Percentiles rank a stretch among this genome's conserved stretches.
Conservation (phyloP, 2,113 vertebrate genomes). For the Mesocricetus auratus region DNA sequence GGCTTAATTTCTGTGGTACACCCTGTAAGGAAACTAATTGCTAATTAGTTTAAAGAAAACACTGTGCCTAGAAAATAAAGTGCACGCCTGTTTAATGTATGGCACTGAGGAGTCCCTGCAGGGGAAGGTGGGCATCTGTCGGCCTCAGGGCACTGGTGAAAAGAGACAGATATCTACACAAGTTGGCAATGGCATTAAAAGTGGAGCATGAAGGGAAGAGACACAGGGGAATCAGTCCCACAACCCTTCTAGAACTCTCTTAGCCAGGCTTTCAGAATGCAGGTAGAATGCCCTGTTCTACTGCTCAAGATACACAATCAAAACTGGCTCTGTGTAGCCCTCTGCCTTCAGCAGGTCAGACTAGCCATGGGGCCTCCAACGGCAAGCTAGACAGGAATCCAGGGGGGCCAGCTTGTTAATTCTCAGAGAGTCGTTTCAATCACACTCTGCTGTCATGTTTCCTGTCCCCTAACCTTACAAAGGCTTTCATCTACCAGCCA, state of each 20-base stretch:
- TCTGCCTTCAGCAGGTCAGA: neutral
- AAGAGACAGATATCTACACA: neutral
- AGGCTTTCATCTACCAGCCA: neutral
- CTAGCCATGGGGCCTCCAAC: neutral
- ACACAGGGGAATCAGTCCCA: rapidly evolving
- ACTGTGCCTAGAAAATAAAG: conserved; percentile 49
- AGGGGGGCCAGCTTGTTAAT: conserved; percentile 16
- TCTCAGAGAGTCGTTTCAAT: neutral
- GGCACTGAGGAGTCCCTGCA: neutral
- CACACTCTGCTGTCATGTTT: neutral
- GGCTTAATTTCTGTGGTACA: neutral
- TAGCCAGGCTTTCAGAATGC: neutral
- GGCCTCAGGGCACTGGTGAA: neutral
- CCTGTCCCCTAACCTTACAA: neutral
- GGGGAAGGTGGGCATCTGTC: neutral
- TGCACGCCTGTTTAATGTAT: neutral
- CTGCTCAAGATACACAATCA: neutral
- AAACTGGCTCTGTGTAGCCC: neutral
- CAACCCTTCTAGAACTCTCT: neutral
- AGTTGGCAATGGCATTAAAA: neutral
- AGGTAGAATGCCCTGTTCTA: neutral
- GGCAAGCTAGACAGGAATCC: neutral
- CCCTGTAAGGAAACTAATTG: conserved; percentile 1
- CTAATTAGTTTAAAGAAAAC: conserved; percentile 31
- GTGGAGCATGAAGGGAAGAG: neutral